Evolutionary conservation across 2,113 vertebrate species (phyloP).

Genomic region (Bujurquina vittata): DNA sequence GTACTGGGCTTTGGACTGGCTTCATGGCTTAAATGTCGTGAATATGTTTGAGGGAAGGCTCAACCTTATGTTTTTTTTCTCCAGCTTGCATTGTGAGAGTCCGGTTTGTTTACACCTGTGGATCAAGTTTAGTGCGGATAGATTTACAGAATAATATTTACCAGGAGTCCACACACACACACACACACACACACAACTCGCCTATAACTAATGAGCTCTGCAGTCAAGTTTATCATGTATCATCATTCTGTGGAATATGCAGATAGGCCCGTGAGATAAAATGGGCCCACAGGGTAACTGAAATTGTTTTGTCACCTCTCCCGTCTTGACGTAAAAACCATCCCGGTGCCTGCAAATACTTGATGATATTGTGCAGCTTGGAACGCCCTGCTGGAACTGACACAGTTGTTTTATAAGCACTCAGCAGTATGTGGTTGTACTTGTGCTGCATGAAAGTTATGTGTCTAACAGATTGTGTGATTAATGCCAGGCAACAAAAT

Average conservation of each 20-base stretch:
- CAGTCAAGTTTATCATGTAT: constrained; percentile 7
- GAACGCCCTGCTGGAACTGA: constrained; percentile 36
- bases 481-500: constrained; percentile 28
- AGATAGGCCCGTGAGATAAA: constrained; percentile 37
- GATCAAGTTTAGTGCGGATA: constrained; percentile 24
- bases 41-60: constrained; percentile 55
- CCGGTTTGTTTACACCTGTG: constrained; percentile 62
- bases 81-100: constrained; percentile 5
- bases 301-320: constrained; percentile 38
- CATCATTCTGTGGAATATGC: constrained; percentile 22
- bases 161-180: background rate
- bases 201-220: constrained; percentile 20
- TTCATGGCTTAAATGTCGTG: constrained; percentile 29
- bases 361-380: constrained; percentile 33
- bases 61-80: constrained; percentile 24
- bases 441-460: constrained; percentile 44
- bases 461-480: constrained; percentile 37
- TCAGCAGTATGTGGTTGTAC: constrained; percentile 41
- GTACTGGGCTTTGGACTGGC: constrained; percentile 37
- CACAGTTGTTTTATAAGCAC: constrained; percentile 54
- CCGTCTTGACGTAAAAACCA: constrained; percentile 15
- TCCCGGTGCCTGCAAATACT: constrained; percentile 23
- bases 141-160: constrained; percentile 27
- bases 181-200: background rate
- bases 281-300: constrained; percentile 11